phyloP scores from a whole-genome alignment of 2,888 invertebrate species.

The Papilio gigon region DNA sequence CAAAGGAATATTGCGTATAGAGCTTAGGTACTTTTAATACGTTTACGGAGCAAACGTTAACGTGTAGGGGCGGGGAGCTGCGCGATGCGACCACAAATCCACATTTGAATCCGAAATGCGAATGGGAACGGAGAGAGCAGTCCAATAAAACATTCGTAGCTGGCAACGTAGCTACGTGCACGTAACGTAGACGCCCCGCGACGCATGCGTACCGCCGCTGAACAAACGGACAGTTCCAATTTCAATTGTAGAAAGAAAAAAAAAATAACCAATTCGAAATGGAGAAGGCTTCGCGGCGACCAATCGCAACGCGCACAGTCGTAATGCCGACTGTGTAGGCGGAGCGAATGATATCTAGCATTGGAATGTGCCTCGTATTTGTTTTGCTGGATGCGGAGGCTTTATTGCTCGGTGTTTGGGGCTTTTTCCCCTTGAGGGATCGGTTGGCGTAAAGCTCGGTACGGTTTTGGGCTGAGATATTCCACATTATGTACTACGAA shows the following conservation, averaged over 20 bases:
- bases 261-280: slow-evolving; percentile 82
- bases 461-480: slow-evolving; percentile 72
- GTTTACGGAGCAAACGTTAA: slow-evolving; percentile 26
- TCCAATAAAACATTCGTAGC: slow-evolving; percentile 80
- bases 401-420: slow-evolving; percentile 80
- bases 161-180: slow-evolving; percentile 78
- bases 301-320: slow-evolving; percentile 79
- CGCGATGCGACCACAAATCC: slow-evolving; percentile 71
- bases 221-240: slow-evolving; percentile 79
- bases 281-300: slow-evolving; percentile 80
- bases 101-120: slow-evolving; percentile 73
- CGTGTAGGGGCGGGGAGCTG: slow-evolving; percentile 56
- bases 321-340: slow-evolving; percentile 82
- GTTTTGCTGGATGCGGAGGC: slow-evolving; percentile 80
- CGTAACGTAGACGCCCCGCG: slow-evolving; percentile 75
- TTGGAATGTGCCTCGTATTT: slow-evolving; percentile 82
- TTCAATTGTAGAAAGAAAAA: slow-evolving; percentile 82
- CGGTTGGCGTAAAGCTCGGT: slow-evolving; percentile 74
- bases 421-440: slow-evolving; percentile 79
- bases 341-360: slow-evolving; percentile 83
- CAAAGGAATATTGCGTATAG: neutral
- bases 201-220: slow-evolving; percentile 77
- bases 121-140: slow-evolving; percentile 74
- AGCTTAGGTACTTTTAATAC: slow-evolving; percentile 4
- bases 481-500: slow-evolving; percentile 75